phyloP scores from a whole-genome alignment of 2,797 vertebrate species.

The Melanogrammus aeglefinus region DNA sequence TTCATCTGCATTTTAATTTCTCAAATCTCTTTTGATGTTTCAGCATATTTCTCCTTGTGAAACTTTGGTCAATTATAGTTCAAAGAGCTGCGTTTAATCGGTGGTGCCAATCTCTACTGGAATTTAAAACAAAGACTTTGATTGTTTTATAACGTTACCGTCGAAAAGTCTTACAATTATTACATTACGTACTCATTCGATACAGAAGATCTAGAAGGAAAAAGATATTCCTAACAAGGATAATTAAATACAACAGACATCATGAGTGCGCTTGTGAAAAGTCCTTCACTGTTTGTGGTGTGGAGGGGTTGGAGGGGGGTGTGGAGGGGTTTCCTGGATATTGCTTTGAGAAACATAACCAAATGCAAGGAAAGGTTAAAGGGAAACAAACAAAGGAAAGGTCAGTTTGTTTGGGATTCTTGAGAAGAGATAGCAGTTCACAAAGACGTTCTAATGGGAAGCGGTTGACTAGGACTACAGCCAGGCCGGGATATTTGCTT shows the following conservation, averaged over 20 bases:
- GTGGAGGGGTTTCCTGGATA: constrained; percentile 46
- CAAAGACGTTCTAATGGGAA: constrained; percentile 71
- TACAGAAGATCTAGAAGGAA: background rate
- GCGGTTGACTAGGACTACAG: constrained; percentile 64
- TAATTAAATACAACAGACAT: background rate
- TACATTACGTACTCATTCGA: background rate
- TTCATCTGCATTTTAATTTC: constrained; percentile 44
- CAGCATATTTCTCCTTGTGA: constrained; percentile 47
- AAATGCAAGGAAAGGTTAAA: constrained; percentile 47
- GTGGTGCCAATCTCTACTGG: background rate
- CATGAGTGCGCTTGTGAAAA: background rate
- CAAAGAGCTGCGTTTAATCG: background rate
- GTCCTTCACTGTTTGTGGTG: constrained; percentile 25
- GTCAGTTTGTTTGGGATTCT: constrained; percentile 72
- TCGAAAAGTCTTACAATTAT: background rate
- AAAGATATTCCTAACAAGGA: background rate
- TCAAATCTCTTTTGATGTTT: constrained; percentile 28
- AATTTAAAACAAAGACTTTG: constrained; percentile 3
- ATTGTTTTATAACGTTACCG: background rate
- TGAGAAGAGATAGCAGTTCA: constrained; percentile 68
- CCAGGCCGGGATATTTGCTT: constrained; percentile 61
- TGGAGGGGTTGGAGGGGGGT: constrained; percentile 14
- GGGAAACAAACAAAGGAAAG: constrained; percentile 58
- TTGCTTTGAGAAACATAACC: constrained; percentile 39
- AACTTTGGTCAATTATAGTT: constrained; percentile 19